Evolutionary conservation across 2,888 invertebrate species (phyloP), one percentile per base, ranked within the genome.

Genomic region (Dasysyrphus tricinctus): DNA sequence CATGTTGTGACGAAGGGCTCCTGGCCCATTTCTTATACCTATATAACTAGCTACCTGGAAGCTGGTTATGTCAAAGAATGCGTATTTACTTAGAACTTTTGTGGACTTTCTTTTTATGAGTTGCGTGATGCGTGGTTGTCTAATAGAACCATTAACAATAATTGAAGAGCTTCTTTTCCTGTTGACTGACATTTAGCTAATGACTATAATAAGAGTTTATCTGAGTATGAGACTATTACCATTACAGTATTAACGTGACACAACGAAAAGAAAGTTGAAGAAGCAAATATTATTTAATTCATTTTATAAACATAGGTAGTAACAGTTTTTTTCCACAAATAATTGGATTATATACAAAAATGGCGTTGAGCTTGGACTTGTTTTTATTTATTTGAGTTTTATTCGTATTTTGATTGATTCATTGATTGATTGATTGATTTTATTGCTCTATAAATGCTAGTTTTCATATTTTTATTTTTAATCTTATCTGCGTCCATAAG

Each of bases 141-240:
- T 78, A 74, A 86, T 78, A 74, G 74, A 63, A 65, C 78, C 82
- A 86, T 82, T 86, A 86, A 72, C 65, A 78, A 63, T 70, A 86
- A 82, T 82, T 79, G 78, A 82, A 85, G 75, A 75, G 63, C n/a
- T 75, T 67, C 70, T 75, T 61, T 57, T 72, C 44, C 47, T 78
- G 65, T 65, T 78, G 81, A 78, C 69, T 78, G 78, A 81, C 78
- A 81, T 81, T 86, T 79, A 47, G 57, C 78, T 82, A 86, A 86
- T 86, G 78, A 79, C 51, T 59, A 54, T 29, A 14, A 2, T 24
- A 24, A 4, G 51, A 29, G 24, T 19, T 8, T 29, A 12, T 47
- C 29, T 14, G 32, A 32, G 61, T 39, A 49, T 44, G 39, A 70
- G 63, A 39, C 70, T 47, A 51, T 76, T 24, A 63, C 37, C 44